These are phyloP conservation scores for Volucella inflata DNA, from an alignment of 2,888 invertebrate genomes.

Conservation along the genomic window DNA sequence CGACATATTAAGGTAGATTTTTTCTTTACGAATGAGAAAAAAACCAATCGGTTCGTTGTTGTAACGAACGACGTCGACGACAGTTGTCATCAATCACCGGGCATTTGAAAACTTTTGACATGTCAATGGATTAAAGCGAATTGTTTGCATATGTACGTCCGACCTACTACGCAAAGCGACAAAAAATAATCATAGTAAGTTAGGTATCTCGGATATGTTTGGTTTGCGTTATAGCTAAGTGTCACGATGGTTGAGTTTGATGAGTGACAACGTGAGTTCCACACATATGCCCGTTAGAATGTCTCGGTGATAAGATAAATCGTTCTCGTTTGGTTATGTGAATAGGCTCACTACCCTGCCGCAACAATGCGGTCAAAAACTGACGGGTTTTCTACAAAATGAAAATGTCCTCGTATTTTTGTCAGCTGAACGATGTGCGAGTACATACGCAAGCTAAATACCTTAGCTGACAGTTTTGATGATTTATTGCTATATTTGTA, in stretches of 20 bases:
- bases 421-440: slow-evolving; percentile 7
- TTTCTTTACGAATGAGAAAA: slow-evolving; percentile 38
- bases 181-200: slow-evolving; percentile 32
- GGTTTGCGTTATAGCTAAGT: slow-evolving; percentile 24
- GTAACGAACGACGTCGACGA: slow-evolving; percentile 56
- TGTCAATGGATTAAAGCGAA: slow-evolving; percentile 69
- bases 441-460: slow-evolving; percentile 14
- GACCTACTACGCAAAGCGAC: slow-evolving; percentile 1
- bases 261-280: slow-evolving; percentile 52
- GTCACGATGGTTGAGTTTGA: slow-evolving; percentile 37
- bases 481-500: slow-evolving; percentile 48
- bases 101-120: slow-evolving; percentile 71
- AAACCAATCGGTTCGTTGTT: slow-evolving; percentile 64
- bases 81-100: slow-evolving; percentile 72
- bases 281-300: slow-evolving; percentile 16
- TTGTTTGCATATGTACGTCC: slow-evolving; percentile 63
- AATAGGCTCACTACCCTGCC: slow-evolving; percentile 28
- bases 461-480: slow-evolving; percentile 34
- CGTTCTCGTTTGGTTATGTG: slow-evolving; percentile 20
- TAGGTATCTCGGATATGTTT: slow-evolving; percentile 5
- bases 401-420: neutral
- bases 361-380: slow-evolving; percentile 26
- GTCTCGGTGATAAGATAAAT: slow-evolving; percentile 50
- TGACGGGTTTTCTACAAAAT: slow-evolving; percentile 18
- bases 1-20: slow-evolving; percentile 32